Conservation (phyloP, 2,888 invertebrate genomes). For the Scotopteryx bipunctaria region DNA sequence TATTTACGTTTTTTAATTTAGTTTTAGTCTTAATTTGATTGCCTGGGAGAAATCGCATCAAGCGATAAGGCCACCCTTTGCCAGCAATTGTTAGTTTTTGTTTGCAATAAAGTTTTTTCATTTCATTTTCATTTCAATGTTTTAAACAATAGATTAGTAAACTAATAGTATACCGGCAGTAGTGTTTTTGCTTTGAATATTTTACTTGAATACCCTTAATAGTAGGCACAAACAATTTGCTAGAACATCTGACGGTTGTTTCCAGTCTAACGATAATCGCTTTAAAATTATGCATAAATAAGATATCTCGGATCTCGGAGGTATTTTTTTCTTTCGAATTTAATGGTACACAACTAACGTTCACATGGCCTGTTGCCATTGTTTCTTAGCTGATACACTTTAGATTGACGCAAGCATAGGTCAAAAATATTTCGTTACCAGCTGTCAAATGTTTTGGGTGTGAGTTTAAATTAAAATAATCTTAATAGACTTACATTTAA, state of each 20-base stretch:
- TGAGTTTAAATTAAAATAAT: conserved; percentile 33
- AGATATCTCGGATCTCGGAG: neutral
- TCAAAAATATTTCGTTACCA: conserved; percentile 51
- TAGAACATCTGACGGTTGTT: conserved; percentile 4
- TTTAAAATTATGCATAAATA: neutral
- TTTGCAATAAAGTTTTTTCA: no score
- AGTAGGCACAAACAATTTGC: neutral
- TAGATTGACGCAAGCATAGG: conserved; percentile 56
- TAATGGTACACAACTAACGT: neutral
- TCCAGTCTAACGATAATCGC: neutral
- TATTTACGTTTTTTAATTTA: no score
- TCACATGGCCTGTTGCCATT: conserved; percentile 29
- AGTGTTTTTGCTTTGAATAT: neutral
- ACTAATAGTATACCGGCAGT: no score
- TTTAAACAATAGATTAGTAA: no score
- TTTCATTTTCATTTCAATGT: no score
- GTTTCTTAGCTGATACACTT: conserved; percentile 49
- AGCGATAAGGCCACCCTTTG: no score
- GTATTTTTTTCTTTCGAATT: neutral
- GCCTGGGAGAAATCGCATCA: no score
- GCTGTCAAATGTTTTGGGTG: no score
- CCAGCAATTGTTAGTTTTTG: no score
- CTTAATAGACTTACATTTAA: conserved; percentile 29
- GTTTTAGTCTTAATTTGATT: no score
- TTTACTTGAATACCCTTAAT: neutral